Base-by-base conservation (phyloP, 2,797 vertebrate genomes). In the Calcarius lapponicus region DNA sequence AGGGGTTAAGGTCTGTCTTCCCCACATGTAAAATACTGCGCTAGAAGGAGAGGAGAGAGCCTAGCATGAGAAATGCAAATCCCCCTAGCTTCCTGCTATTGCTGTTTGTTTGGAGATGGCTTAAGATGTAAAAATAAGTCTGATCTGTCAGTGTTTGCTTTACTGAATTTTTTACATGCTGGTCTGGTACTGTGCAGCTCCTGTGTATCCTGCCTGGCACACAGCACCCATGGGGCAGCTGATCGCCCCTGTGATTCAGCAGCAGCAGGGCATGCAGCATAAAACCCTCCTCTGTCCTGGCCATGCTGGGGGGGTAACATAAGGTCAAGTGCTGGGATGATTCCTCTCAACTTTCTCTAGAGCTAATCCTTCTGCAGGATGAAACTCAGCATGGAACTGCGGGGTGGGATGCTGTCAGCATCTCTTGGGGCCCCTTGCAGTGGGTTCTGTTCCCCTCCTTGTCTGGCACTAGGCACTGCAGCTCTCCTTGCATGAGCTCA, bases 221-320 rank as follows among this genome's bases (percentile, higher is more conserved):
- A 28, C 10, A 56, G 25, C 29, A 40, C 8, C 25, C 45, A 2
- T 0, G 2, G 45, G 42, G 50, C 12, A 61, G 38, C 11, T 11
- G 26, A 36, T 14, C 61, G 57, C 19, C 26, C 16, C 19, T 31
- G 15, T 71, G 34, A 62, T 51, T 83, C 40, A 58, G 56, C 26
- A 60, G 48, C 10, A 60, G 17, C 10, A 43, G 80, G 29, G 21
- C 10, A 6, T 14, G 26, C 4, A 56, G 16, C 6, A 5, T 7
- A 29, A 10, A 73, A 19, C 2, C 4, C 4, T 14, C 25, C 36
- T 31, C 42, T 66, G 6, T 43, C 38, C 9, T 56, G 38, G 48
- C 13, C 2, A 0, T 6, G 2, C 20, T 12, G 6, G 8, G 9
- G 2, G 0, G 24, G 10, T 47, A 22, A 25, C 4, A 7, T 3